phyloP scores from a whole-genome alignment of 2,888 invertebrate species.

The Lepidonotus clava region DNA sequence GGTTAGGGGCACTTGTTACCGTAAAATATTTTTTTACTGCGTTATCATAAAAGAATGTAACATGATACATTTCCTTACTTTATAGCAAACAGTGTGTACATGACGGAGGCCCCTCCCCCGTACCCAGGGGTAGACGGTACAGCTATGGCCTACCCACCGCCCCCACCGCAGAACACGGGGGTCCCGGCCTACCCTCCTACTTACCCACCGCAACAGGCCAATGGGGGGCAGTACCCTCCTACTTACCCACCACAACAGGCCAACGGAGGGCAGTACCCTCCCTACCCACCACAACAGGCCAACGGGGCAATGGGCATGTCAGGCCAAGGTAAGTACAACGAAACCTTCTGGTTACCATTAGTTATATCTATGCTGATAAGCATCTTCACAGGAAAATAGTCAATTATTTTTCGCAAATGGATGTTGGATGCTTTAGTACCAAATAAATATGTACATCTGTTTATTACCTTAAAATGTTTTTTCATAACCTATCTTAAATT shows the following conservation, averaged over 20 bases:
- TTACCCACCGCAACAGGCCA: conserved; percentile 39
- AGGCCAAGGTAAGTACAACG: background rate
- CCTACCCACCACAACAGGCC: conserved; percentile 35
- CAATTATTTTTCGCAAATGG: background rate
- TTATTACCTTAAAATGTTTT: too few relatives aligned
- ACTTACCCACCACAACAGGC: background rate
- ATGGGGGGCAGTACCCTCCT: background rate
- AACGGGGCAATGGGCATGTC: conserved; percentile 40
- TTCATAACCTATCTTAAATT: too few relatives aligned
- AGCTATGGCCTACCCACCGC: conserved; percentile 71
- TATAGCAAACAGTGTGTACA: conserved; percentile 86
- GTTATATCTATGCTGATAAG: too few relatives aligned
- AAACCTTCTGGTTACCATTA: too few relatives aligned
- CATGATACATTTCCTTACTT: too few relatives aligned
- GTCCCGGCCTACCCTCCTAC: background rate
- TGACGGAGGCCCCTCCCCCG: conserved; percentile 94
- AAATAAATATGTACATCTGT: background rate
- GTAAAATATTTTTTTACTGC: too few relatives aligned
- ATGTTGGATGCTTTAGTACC: background rate
- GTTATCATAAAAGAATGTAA: too few relatives aligned
- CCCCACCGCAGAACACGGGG: conserved; percentile 49
- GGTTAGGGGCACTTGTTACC: too few relatives aligned
- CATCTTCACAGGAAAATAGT: background rate
- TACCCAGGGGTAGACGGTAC: conserved; percentile 90
- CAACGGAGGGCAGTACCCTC: background rate